phyloP scores from a whole-genome alignment of 2,888 invertebrate species.

The Flabesymbios commensalis region DNA sequence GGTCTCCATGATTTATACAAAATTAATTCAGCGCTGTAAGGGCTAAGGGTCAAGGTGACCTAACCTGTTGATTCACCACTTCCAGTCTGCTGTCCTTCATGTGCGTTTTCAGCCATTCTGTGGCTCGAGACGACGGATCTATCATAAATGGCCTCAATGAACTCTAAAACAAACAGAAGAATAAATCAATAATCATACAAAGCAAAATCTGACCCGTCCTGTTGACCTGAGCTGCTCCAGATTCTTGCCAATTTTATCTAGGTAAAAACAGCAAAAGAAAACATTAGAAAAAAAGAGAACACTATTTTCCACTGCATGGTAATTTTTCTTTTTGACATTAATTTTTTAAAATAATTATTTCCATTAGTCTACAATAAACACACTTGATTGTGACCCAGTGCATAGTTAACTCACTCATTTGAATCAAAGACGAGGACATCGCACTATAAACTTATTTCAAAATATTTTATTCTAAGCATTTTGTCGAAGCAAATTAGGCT shows the following conservation, averaged over 20 bases:
- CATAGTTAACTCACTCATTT: no score
- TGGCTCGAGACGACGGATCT: constrained; percentile 85
- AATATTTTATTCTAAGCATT: no score
- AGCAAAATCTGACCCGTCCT: background rate
- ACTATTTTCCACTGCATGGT: background rate
- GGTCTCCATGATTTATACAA: no score
- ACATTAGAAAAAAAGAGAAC: background rate
- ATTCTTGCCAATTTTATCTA: background rate
- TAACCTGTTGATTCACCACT: constrained; percentile 74
- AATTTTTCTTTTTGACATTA: no score
- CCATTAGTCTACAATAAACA: no score
- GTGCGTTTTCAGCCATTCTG: constrained; percentile 79
- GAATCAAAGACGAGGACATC: no score
- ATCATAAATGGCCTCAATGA: constrained; percentile 77
- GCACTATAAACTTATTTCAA: no score
- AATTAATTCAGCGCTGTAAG: no score
- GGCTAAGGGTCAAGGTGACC: no score
- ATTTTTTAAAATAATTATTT: no score
- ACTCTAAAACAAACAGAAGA: constrained; percentile 54
- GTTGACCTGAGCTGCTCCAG: background rate
- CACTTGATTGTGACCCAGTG: no score
- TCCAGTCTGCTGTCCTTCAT: constrained; percentile 74
- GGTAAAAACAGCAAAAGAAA: background rate
- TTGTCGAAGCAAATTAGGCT: no score
- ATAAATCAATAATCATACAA: background rate